Conservation (phyloP, 2,888 invertebrate species). For the Ischnus inquisitorius region DNA sequence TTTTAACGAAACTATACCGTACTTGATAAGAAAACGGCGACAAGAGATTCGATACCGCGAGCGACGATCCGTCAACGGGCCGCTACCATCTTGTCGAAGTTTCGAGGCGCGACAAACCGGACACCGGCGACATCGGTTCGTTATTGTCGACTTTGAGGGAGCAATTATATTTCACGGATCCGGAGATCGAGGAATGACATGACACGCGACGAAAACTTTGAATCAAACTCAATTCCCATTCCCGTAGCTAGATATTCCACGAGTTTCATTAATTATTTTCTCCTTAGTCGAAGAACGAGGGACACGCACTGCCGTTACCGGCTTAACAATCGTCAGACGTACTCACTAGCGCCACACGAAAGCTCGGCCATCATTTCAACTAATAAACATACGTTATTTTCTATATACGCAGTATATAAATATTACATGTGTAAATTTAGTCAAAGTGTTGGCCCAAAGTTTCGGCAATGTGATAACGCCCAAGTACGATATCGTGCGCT, state of each 20-base stretch:
- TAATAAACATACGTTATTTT: background rate
- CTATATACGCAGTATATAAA: too few species aligned
- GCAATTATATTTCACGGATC: background rate
- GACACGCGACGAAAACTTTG: background rate
- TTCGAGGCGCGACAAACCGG: too few species aligned
- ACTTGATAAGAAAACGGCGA: too few species aligned
- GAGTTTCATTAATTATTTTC: background rate
- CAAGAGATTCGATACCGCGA: too few species aligned
- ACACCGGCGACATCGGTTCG: background rate
- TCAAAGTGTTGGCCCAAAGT: background rate
- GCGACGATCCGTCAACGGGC: too few species aligned
- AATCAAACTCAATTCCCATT: background rate
- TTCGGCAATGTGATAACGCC: background rate
- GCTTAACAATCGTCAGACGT: background rate
- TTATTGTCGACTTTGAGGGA: background rate
- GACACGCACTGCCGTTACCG: background rate
- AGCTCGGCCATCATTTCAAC: too few species aligned
- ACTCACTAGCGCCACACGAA: too few species aligned
- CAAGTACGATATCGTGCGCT: conserved; percentile 1
- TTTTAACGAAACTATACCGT: too few species aligned
- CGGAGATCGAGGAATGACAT: background rate
- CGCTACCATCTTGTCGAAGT: too few species aligned
- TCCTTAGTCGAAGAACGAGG: background rate
- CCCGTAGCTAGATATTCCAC: background rate
- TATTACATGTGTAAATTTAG: background rate